Conservation (phyloP, 1,140 invertebrate species). For the Teleopsis dalmanni region DNA sequence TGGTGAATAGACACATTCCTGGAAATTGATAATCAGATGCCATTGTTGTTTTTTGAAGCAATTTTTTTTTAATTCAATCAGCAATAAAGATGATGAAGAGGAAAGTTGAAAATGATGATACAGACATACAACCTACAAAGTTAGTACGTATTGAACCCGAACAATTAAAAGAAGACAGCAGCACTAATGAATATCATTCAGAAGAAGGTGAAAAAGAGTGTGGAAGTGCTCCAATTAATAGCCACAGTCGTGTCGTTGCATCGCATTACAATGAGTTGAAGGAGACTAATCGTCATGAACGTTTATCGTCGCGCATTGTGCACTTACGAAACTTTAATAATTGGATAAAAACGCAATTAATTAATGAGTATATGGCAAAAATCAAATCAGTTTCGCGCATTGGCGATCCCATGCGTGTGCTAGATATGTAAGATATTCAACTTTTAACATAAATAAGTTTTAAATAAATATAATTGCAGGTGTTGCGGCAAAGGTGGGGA, state of each 20-base stretch:
- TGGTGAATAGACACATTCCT: too few relatives aligned
- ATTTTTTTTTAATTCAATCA: too few relatives aligned
- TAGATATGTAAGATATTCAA: too few relatives aligned
- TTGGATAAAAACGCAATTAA: conserved; percentile 94
- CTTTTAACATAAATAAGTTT: too few relatives aligned
- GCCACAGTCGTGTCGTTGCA: conserved; percentile 60
- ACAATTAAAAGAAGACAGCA: neutral
- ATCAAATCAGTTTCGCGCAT: conserved; percentile 54
- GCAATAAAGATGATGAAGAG: neutral
- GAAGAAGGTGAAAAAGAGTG: conserved; percentile 2
- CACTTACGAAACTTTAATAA: conserved; percentile 97
- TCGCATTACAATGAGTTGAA: conserved; percentile 78
- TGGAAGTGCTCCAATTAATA: conserved; percentile 14
- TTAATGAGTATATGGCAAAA: conserved; percentile 63
- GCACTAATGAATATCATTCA: neutral
- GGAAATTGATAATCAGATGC: too few relatives aligned
- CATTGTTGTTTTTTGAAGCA: too few relatives aligned
- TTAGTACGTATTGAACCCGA: neutral
- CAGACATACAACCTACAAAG: neutral
- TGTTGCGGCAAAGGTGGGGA: conserved; percentile 96
- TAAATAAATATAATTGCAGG: too few relatives aligned
- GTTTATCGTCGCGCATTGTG: conserved; percentile 83
- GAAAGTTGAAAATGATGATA: conserved; percentile 2
- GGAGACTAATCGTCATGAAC: conserved; percentile 69
- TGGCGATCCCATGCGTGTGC: conserved; percentile 52